These are phyloP conservation scores for Gambusia yucatana DNA, from an alignment of 2,797 vertebrate species.

Conservation along the genomic window DNA sequence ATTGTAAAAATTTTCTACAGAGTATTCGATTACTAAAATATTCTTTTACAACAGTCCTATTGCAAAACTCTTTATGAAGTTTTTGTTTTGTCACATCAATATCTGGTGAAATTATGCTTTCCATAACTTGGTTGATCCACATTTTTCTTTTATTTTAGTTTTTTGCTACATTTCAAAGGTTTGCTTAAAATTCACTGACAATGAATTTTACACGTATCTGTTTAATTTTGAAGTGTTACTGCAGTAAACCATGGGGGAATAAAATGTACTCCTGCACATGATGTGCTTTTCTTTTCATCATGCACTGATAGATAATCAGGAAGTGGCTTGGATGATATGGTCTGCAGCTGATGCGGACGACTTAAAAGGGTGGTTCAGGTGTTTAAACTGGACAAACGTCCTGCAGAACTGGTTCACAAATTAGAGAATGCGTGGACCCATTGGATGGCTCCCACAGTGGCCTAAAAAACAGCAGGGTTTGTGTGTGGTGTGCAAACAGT, in stretches of 20 bases:
- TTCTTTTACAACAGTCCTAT: too few relatives aligned
- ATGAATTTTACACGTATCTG: background rate
- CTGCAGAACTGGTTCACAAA: constrained; percentile 67
- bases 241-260: constrained; percentile 19
- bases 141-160: too few relatives aligned
- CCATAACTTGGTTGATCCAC: too few relatives aligned
- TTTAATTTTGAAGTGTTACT: constrained; percentile 14
- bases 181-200: too few relatives aligned
- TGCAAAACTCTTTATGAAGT: too few relatives aligned
- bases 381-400: constrained; percentile 72
- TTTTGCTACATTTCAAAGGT: too few relatives aligned
- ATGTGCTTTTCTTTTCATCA: constrained; percentile 60
- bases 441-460: constrained; percentile 53
- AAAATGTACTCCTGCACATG: constrained; percentile 33
- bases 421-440: constrained; percentile 35
- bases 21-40: too few relatives aligned
- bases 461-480: constrained; percentile 23
- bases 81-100: too few relatives aligned
- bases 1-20: too few relatives aligned
- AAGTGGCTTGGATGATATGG: constrained; percentile 66
- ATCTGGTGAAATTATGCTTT: too few relatives aligned
- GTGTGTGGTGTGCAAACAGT: constrained; percentile 30
- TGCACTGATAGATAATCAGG: constrained; percentile 63
- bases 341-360: constrained; percentile 39
- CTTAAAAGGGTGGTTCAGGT: constrained; percentile 79